Evolutionary conservation across 1,140 invertebrate species (phyloP).

Genomic region (Saccostrea glomerata): DNA sequence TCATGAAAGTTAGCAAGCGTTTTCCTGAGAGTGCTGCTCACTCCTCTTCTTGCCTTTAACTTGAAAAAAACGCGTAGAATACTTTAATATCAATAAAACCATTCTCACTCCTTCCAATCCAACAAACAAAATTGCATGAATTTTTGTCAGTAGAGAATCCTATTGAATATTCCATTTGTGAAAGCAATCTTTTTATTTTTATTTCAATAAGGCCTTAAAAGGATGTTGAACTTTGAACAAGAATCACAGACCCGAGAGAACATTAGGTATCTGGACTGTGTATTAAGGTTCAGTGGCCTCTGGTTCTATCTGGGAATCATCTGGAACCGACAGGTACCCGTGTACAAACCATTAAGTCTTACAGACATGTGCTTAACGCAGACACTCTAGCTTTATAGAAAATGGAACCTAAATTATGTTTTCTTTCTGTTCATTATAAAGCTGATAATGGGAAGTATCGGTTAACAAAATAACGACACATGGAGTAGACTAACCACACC

Average conservation of each 20-base stretch:
- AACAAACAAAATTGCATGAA: background rate
- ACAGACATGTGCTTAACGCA: background rate
- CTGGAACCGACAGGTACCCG: background rate
- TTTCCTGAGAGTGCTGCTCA: background rate
- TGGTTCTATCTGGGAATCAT: background rate
- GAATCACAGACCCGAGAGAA: background rate
- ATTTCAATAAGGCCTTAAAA: background rate
- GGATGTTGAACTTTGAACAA: background rate
- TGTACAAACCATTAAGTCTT: background rate
- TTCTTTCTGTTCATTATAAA: too few relatives aligned
- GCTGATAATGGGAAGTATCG: background rate
- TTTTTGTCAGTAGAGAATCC: background rate
- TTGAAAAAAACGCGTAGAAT: background rate
- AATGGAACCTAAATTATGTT: background rate
- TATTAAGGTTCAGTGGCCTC: background rate
- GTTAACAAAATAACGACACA: background rate
- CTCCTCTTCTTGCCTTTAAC: background rate
- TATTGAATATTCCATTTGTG: background rate
- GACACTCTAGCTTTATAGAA: background rate
- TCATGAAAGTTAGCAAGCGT: background rate
- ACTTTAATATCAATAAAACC: too few relatives aligned
- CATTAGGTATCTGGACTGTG: background rate
- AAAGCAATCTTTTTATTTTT: background rate
- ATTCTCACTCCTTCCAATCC: background rate
- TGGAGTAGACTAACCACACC: background rate